A percentile compares a stretch with the other conserved stretches of the same genome.
phyloP scores from a whole-genome alignment of 1,140 invertebrate species.

The Lordiphosa stackelbergi region DNA sequence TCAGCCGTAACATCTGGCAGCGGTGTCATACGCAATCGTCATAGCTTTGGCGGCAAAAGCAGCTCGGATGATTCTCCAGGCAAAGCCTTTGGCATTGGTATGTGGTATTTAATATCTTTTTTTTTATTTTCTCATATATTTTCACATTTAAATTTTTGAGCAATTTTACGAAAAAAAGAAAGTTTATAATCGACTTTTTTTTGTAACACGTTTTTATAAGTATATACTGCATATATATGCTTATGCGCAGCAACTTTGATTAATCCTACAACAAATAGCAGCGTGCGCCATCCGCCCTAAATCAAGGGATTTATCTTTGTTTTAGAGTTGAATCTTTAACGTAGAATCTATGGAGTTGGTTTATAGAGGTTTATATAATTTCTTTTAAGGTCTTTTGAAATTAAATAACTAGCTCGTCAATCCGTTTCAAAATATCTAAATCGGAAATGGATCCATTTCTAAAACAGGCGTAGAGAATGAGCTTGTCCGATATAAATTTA shows the following conservation, averaged over 20 bases:
- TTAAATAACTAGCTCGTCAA: too few species aligned
- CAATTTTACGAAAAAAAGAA: slow-evolving; percentile 41
- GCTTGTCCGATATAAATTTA: too few species aligned
- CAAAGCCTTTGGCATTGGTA: slow-evolving; percentile 89
- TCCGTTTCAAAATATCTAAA: too few species aligned
- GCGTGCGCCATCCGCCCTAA: slow-evolving; percentile 39
- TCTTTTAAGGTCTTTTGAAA: too few species aligned
- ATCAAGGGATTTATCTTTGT: slow-evolving; percentile 70
- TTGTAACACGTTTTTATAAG: slow-evolving; percentile 36
- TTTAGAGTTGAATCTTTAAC: slow-evolving; percentile 8
- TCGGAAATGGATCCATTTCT: too few species aligned
- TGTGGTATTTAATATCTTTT: slow-evolving; percentile 69
- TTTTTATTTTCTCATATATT: slow-evolving; percentile 32
- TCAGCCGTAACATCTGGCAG: slow-evolving; percentile 40
- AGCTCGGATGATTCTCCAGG: slow-evolving; percentile 71
- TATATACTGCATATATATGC: slow-evolving; percentile 45
- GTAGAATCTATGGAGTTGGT: too few species aligned
- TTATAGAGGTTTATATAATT: too few species aligned
- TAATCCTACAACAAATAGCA: slow-evolving; percentile 12
- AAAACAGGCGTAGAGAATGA: too few species aligned
- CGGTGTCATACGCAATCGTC: slow-evolving; percentile 62
- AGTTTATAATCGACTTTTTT: slow-evolving; percentile 55
- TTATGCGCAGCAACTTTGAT: slow-evolving; percentile 52
- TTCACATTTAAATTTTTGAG: slow-evolving; percentile 63
- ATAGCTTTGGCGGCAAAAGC: slow-evolving; percentile 74